Percentiles rank a stretch among this genome's conserved stretches.
Conservation (phyloP, 1,140 invertebrate species). For the Bombyx mori region ASM3026992v2 NC_085135.1:723501-724000, state of each 20-base stretch:
- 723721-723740: slow-evolving; percentile 43
- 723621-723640: slow-evolving; percentile 16
- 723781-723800: slow-evolving; percentile 6
- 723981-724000: too few relatives aligned
- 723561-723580: slow-evolving; percentile 5
- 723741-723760: slow-evolving; percentile 14
- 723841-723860: slow-evolving; percentile 23
- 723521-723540: slow-evolving; percentile 22
- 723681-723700: slow-evolving; percentile 33
- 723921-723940: slow-evolving; percentile 14
- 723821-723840: slow-evolving; percentile 10
- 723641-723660: slow-evolving; percentile 16
- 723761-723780: slow-evolving; percentile 18
- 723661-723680: slow-evolving; percentile 13
- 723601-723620: slow-evolving; percentile 35
- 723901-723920: slow-evolving; percentile 39
- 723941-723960: too few relatives aligned
- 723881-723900: slow-evolving; percentile 42
- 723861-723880: slow-evolving; percentile 23
- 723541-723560: slow-evolving; percentile 21
- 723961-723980: too few relatives aligned
- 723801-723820: slow-evolving; percentile 2
- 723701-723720: slow-evolving; percentile 35
- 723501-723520: slow-evolving; percentile 8
- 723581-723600: slow-evolving; percentile 34